Evolutionary conservation across 2,888 invertebrate species (phyloP).

Genomic region (Lycaena phlaeas): DNA sequence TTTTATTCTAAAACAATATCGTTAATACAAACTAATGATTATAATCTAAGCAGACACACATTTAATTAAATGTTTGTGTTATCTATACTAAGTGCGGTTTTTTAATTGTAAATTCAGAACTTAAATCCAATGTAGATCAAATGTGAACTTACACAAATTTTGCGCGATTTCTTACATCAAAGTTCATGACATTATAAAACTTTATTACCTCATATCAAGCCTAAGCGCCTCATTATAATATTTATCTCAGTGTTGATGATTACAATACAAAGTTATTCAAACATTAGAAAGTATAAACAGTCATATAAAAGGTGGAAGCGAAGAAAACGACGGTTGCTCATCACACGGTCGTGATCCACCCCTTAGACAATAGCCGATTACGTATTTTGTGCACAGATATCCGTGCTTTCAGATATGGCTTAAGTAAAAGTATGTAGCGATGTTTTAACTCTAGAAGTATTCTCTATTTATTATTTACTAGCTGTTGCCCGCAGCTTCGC

Average conservation of each 20-base stretch:
- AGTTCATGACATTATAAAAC: too few species aligned
- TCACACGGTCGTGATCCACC: slow-evolving; percentile 52
- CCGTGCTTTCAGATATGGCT: slow-evolving; percentile 29
- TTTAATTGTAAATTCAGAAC: too few species aligned
- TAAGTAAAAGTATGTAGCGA: slow-evolving; percentile 22
- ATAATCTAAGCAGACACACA: too few species aligned
- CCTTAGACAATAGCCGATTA: slow-evolving; percentile 59
- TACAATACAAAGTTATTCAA: slow-evolving; percentile 23
- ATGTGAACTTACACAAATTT: too few species aligned
- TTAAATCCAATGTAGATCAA: too few species aligned
- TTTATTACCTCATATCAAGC: slow-evolving; percentile 1
- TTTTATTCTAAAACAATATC: too few species aligned
- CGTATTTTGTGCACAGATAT: slow-evolving; percentile 43
- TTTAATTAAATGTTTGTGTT: too few species aligned
- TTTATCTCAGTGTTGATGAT: slow-evolving; percentile 20
- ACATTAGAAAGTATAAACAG: slow-evolving; percentile 29
- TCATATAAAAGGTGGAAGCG: slow-evolving; percentile 21
- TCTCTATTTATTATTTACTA: too few species aligned
- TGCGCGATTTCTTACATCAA: too few species aligned
- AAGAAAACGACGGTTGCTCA: slow-evolving; percentile 32
- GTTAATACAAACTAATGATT: too few species aligned
- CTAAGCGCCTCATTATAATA: slow-evolving; percentile 16
- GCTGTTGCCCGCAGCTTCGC: too few species aligned
- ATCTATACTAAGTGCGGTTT: too few species aligned
- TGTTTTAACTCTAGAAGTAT: neutral